A percentile compares a stretch with the other conserved stretches of the same genome.
Conservation (phyloP, 2,113 vertebrate genomes). For the Fulmarus glacialis region DNA sequence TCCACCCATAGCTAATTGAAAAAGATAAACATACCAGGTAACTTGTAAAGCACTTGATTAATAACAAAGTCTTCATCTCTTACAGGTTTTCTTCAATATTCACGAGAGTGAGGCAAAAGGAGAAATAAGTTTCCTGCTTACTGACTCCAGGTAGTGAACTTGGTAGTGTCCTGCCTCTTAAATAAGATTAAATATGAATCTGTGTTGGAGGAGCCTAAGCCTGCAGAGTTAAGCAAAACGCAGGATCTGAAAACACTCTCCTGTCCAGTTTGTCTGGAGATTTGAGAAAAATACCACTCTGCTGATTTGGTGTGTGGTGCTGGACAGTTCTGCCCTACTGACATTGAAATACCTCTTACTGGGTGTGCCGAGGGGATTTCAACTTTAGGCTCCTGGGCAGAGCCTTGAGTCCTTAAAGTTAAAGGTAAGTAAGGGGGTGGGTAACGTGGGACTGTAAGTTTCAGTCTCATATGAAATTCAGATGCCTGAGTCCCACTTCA, state of each 20-base stretch:
- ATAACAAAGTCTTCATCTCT: not conserved
- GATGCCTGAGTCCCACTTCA: not conserved
- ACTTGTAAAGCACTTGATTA: not conserved
- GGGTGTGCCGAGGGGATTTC: fast-evolving
- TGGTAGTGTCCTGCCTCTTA: not conserved
- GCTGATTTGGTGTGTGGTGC: not conserved
- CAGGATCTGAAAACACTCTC: not conserved
- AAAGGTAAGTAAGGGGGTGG: not conserved
- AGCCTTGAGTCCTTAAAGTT: not conserved
- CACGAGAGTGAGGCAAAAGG: not conserved
- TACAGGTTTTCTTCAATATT: not conserved
- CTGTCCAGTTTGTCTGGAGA: not conserved
- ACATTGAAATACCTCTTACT: fast-evolving
- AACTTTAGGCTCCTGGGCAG: not conserved
- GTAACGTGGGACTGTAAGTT: not conserved
- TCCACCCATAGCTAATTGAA: not conserved
- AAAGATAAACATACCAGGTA: not conserved
- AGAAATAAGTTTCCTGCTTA: not conserved
- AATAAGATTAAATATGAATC: not conserved
- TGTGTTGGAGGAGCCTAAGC: not conserved
- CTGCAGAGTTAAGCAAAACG: not conserved
- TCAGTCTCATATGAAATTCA: not conserved
- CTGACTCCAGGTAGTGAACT: not conserved
- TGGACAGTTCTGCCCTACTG: not conserved
- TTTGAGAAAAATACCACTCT: not conserved